Percentiles rank a stretch among this genome's conserved stretches.
phyloP scores from a whole-genome alignment of 2,113 vertebrate species.

The Tachysurus fulvidraco region DNA sequence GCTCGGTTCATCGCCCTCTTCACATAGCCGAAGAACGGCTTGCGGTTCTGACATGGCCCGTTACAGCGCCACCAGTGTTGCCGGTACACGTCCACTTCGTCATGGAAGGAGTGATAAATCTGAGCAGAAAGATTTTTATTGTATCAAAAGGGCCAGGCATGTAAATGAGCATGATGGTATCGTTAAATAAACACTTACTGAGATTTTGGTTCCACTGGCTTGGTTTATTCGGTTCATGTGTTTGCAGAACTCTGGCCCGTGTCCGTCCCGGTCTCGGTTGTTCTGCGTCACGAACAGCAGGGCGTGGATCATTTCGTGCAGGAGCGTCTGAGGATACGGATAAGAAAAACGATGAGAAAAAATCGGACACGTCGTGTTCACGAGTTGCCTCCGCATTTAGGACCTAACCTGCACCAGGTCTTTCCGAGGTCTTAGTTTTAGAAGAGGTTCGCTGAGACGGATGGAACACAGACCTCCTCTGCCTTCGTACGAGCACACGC shows the following conservation, averaged over 20 bases:
- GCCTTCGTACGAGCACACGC: slow-evolving; percentile 90
- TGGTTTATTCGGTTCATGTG: slow-evolving; percentile 93
- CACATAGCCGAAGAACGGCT: slow-evolving; percentile 87
- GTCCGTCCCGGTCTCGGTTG: slow-evolving; percentile 85
- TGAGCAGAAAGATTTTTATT: slow-evolving; percentile 52
- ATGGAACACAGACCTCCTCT: slow-evolving; percentile 91
- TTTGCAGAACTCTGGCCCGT: slow-evolving; percentile 93
- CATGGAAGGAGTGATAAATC: slow-evolving; percentile 87
- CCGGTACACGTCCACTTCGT: slow-evolving; percentile 89
- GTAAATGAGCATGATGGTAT: background rate
- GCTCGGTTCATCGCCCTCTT: slow-evolving; percentile 91
- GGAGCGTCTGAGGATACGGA: slow-evolving; percentile 78
- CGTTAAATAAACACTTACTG: slow-evolving; percentile 66
- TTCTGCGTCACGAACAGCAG: slow-evolving; percentile 95
- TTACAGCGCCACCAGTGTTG: slow-evolving; percentile 95
- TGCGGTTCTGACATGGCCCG: slow-evolving; percentile 82
- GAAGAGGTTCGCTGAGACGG: slow-evolving; percentile 88
- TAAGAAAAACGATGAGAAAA: background rate
- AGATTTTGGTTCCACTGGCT: slow-evolving; percentile 86
- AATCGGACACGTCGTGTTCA: background rate
- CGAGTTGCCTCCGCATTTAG: background rate
- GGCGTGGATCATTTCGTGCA: slow-evolving; percentile 99
- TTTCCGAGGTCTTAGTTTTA: slow-evolving; percentile 89
- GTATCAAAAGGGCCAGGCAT: background rate
- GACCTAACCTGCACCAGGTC: slow-evolving; percentile 87